phyloP scores from a whole-genome alignment of 2,888 invertebrate species.

The Itoplectis maculator region DNA sequence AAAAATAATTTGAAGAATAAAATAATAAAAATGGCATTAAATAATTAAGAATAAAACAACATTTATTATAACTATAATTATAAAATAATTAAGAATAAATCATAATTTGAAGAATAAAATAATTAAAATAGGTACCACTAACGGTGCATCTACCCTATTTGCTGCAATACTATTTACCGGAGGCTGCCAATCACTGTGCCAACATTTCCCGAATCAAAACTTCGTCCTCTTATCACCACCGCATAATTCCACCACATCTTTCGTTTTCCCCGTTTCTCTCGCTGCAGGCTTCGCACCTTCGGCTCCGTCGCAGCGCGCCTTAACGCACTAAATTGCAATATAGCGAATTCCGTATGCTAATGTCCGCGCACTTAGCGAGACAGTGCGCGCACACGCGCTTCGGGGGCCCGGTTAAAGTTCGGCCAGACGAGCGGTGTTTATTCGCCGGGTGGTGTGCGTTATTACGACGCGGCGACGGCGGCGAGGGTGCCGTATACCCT shows the following conservation, averaged over 20 bases:
- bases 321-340: conserved; percentile 78
- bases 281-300: conserved; percentile 35
- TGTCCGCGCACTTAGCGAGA: conserved; percentile 75
- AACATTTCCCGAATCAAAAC: background rate
- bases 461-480: conserved; percentile 57
- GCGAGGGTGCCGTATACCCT: conserved; percentile 21
- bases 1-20: no score
- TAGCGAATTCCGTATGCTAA: conserved; percentile 77
- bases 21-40: no score
- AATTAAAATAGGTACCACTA: no score
- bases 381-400: no score
- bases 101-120: no score
- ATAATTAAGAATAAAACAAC: no score
- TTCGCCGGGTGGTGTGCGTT: conserved; percentile 65
- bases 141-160: background rate
- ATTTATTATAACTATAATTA: no score
- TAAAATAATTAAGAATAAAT: no score
- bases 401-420: conserved; percentile 76
- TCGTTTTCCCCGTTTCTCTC: conserved; percentile 2
- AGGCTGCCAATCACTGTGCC: background rate
- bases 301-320: conserved; percentile 59
- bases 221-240: conserved; percentile 10
- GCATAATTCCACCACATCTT: background rate
- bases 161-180: background rate
- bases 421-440: conserved; percentile 73